These are phyloP conservation scores for Miichthys miiuy DNA, from an alignment of 2,797 vertebrate genomes.

Conservation along the genomic window DNA sequence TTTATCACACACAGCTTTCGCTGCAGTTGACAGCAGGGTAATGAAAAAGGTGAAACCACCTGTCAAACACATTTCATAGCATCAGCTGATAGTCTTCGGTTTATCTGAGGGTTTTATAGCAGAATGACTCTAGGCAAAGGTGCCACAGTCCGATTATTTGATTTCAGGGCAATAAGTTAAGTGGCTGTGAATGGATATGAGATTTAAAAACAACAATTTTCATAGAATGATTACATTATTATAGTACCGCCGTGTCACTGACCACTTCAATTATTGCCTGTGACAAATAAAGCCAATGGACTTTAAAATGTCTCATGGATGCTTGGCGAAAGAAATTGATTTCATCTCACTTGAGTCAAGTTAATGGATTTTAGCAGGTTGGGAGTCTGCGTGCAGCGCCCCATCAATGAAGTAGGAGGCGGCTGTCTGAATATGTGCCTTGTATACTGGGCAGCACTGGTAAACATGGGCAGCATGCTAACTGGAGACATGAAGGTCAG, in stretches of 20 bases:
- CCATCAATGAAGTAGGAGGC: slow-evolving; percentile 56
- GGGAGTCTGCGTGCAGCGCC: slow-evolving; percentile 61
- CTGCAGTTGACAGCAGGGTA: slow-evolving; percentile 66
- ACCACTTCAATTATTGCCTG: slow-evolving; percentile 10
- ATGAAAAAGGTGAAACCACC: slow-evolving; percentile 67
- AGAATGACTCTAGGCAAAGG: slow-evolving; percentile 41
- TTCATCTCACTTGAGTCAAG: slow-evolving; percentile 1
- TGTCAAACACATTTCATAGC: slow-evolving; percentile 62
- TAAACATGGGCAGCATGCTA: slow-evolving; percentile 80
- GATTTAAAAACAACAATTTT: slow-evolving; percentile 24
- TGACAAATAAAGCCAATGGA: slow-evolving; percentile 20
- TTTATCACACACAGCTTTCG: slow-evolving; percentile 61
- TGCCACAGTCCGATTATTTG: slow-evolving; percentile 16
- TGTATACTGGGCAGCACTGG: slow-evolving; percentile 67
- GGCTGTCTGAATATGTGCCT: slow-evolving; percentile 76
- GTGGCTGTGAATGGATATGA: slow-evolving; percentile 25
- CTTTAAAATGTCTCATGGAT: slow-evolving; percentile 14
- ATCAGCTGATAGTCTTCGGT: slow-evolving; percentile 46
- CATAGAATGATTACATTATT: slow-evolving; percentile 13
- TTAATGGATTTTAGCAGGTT: slow-evolving; percentile 39
- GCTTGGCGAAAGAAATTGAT: not conserved
- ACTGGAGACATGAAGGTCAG: slow-evolving; percentile 62
- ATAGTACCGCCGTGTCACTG: not conserved
- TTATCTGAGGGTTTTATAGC: slow-evolving; percentile 46
- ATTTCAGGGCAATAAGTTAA: slow-evolving; percentile 7